phyloP scores from a whole-genome alignment of 2,888 invertebrate genomes.

The Elegia similella region DNA sequence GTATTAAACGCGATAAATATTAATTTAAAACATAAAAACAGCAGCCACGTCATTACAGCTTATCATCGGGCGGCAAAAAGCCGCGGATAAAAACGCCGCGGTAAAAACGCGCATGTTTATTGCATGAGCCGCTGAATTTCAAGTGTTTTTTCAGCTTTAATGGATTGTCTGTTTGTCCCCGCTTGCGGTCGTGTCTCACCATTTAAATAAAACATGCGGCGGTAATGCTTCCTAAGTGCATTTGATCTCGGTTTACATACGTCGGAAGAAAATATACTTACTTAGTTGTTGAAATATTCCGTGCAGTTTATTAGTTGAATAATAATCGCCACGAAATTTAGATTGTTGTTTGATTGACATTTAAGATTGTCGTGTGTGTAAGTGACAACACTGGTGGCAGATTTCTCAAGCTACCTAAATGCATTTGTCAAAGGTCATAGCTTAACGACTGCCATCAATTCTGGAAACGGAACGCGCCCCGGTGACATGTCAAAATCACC shows the following conservation, averaged over 20 bases:
- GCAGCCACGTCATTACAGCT: constrained; percentile 6
- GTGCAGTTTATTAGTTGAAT: no score
- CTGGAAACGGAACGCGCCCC: no score
- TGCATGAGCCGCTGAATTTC: constrained; percentile 78
- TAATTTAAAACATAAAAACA: constrained; percentile 15
- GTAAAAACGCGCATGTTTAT: constrained; percentile 72
- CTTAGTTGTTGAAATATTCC: no score
- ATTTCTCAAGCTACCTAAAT: no score
- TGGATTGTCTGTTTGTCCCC: constrained; percentile 53
- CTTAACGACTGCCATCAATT: no score
- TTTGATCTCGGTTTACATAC: constrained; percentile 11
- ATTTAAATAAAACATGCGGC: constrained; percentile 14
- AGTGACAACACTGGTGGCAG: no score
- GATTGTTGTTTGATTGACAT: no score
- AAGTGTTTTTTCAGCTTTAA: constrained; percentile 74
- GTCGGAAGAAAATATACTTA: not conserved
- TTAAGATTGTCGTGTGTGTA: no score
- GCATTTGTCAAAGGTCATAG: no score
- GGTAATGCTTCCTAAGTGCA: constrained; percentile 6
- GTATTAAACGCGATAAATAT: constrained; percentile 12
- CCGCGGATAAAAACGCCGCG: constrained; percentile 28
- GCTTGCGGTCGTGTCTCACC: constrained; percentile 24
- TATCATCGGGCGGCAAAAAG: constrained; percentile 9
- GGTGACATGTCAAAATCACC: no score
- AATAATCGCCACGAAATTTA: no score